These are phyloP conservation scores for Agonopterix subpropinquella DNA, from an alignment of 2,888 invertebrate species.

Conservation along the genomic window DNA sequence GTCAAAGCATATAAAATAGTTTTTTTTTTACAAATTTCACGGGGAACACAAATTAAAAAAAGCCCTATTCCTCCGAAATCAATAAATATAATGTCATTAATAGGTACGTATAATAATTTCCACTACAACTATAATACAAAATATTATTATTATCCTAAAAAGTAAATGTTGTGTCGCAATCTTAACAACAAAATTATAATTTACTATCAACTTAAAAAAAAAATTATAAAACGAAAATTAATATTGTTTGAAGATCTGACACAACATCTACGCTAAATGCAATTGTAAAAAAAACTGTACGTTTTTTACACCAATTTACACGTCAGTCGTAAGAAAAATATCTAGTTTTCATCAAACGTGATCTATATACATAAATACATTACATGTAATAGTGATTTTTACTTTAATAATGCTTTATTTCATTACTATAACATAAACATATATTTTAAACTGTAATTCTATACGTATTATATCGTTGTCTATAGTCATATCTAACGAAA, in stretches of 20 bases:
- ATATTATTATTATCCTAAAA: constrained; percentile 13
- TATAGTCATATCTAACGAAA: constrained; percentile 1
- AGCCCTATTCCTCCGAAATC: too few relatives aligned
- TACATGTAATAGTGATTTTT: constrained; percentile 20
- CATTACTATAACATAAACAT: neutral
- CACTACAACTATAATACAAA: constrained; percentile 26
- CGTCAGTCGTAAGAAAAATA: constrained; percentile 60
- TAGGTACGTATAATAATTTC: constrained; percentile 18
- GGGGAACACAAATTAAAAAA: too few relatives aligned
- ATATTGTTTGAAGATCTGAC: constrained; percentile 15
- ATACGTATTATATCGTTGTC: constrained; percentile 15
- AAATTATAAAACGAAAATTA: neutral
- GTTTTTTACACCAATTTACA: constrained; percentile 58
- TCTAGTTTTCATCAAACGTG: constrained; percentile 28
- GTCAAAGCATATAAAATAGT: too few relatives aligned
- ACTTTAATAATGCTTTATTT: neutral
- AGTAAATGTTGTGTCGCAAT: constrained; percentile 20
- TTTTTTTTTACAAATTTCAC: too few relatives aligned
- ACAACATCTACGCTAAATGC: constrained; percentile 48
- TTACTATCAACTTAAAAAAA: neutral
- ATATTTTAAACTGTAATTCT: constrained; percentile 13
- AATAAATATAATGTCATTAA: constrained; percentile 10
- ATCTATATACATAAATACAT: constrained; percentile 30
- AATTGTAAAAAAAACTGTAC: constrained; percentile 27
- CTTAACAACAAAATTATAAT: neutral